Evolutionary conservation across 2,888 invertebrate genomes (phyloP).

Genomic region (Adelphocoris suturalis): DNA sequence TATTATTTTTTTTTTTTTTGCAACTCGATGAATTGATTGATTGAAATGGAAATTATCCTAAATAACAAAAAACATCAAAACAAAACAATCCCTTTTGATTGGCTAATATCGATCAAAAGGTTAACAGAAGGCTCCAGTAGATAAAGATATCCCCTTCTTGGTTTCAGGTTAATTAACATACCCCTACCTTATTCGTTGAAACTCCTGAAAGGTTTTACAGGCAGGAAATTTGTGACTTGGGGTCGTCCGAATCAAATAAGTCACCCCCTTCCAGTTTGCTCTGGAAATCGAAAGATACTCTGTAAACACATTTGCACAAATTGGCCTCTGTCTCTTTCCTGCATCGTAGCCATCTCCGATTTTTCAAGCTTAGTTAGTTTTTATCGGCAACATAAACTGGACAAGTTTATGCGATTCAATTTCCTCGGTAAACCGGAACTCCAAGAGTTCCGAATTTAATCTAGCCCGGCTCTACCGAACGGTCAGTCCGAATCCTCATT

Average conservation of each 20-base stretch:
- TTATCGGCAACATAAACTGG: not conserved
- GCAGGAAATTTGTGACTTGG: conserved; percentile 32
- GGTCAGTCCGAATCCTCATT: too few relatives aligned
- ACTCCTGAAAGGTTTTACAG: not conserved
- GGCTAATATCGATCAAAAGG: too few relatives aligned
- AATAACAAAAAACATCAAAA: too few relatives aligned
- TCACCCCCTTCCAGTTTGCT: not conserved
- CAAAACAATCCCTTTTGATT: too few relatives aligned
- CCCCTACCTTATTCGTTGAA: not conserved
- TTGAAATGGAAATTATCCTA: too few relatives aligned
- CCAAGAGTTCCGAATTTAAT: not conserved
- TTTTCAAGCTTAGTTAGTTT: not conserved
- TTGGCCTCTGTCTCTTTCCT: not conserved
- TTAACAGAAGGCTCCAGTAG: not conserved
- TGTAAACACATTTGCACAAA: not conserved
- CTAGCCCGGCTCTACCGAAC: not conserved
- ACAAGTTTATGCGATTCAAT: conserved; percentile 2
- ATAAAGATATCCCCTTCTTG: not conserved
- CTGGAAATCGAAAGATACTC: conserved; percentile 30
- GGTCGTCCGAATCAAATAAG: conserved; percentile 21
- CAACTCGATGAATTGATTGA: too few relatives aligned
- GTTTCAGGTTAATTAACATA: conserved; percentile 16
- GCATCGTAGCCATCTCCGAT: not conserved
- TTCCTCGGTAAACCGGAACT: not conserved
- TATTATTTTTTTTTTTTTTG: too few relatives aligned